Conservation (phyloP, 2,888 invertebrate species). For the Schizotus pectinicornis region DNA sequence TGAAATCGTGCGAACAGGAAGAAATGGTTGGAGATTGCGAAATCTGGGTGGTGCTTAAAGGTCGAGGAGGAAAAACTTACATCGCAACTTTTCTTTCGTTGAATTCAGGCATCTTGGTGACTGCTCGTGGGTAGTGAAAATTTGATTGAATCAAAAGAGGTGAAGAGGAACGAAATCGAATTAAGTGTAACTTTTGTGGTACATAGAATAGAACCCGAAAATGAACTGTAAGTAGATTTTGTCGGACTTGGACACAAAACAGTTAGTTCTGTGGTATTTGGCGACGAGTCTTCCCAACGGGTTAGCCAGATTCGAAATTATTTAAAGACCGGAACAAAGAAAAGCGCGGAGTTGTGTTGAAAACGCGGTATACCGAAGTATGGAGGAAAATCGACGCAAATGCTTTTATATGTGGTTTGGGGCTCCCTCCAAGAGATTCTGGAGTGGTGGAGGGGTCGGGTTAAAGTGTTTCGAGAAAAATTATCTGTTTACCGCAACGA, state of each 20-base stretch:
- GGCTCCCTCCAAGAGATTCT: neutral
- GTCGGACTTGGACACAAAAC: slow-evolving; percentile 59
- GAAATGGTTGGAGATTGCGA: slow-evolving; percentile 8
- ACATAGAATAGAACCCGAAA: slow-evolving; percentile 58
- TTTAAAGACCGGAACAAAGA: neutral
- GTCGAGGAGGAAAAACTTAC: slow-evolving; percentile 41
- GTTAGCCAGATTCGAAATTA: slow-evolving; percentile 48
- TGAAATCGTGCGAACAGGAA: slow-evolving; percentile 4
- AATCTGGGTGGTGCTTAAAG: neutral
- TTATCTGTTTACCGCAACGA: no score
- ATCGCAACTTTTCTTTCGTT: slow-evolving; percentile 43
- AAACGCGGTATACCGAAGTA: neutral
- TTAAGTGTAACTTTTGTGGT: slow-evolving; percentile 59
- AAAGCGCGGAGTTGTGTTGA: neutral
- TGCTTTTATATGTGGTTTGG: neutral
- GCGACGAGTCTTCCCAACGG: slow-evolving; percentile 58
- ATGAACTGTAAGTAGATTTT: slow-evolving; percentile 53
- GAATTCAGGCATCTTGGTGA: slow-evolving; percentile 47
- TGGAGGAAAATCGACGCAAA: neutral
- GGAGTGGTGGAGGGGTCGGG: no score
- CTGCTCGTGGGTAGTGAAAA: slow-evolving; percentile 8
- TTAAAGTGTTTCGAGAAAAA: no score
- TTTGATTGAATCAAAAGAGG: slow-evolving; percentile 10
- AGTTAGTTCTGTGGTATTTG: slow-evolving; percentile 64
- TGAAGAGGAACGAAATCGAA: slow-evolving; percentile 3